These are phyloP conservation scores for Spinus pinus DNA, from an alignment of 2,797 vertebrate species.

Conservation along the genomic window DNA sequence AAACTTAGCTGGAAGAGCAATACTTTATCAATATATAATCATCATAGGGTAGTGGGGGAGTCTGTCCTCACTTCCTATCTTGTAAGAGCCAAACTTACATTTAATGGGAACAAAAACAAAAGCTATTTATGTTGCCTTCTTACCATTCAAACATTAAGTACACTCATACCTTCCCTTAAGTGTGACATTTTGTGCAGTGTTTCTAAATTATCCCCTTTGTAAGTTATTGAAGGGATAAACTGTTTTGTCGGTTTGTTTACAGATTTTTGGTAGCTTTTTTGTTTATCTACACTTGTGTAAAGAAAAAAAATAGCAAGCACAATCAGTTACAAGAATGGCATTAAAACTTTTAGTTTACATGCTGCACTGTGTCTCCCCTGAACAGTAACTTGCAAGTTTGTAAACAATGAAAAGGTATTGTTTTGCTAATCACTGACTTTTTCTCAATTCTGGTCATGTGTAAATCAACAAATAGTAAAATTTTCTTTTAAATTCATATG, in stretches of 20 bases:
- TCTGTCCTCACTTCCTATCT: not conserved
- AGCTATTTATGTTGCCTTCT: not conserved
- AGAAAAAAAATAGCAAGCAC: not conserved
- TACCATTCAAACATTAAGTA: not conserved
- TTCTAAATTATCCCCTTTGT: not conserved
- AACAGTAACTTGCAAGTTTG: not conserved
- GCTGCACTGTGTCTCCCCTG: not conserved
- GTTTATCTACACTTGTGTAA: not conserved
- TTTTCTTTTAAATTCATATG: not conserved
- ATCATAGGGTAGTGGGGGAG: not conserved
- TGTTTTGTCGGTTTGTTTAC: not conserved
- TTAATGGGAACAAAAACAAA: not conserved
- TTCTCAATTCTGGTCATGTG: not conserved
- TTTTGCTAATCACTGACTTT: not conserved
- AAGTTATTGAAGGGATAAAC: not conserved
- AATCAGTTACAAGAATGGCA: not conserved
- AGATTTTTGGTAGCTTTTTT: not conserved
- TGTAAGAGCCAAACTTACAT: not conserved
- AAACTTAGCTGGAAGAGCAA: not conserved
- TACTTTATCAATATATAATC: not conserved
- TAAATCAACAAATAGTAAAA: not conserved
- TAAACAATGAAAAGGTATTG: not conserved
- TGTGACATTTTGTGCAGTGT: not conserved
- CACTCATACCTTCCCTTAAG: not conserved
- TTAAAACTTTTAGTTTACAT: not conserved